phyloP scores from a whole-genome alignment of 2,113 vertebrate species.

The Lampris megalopsis region DNA sequence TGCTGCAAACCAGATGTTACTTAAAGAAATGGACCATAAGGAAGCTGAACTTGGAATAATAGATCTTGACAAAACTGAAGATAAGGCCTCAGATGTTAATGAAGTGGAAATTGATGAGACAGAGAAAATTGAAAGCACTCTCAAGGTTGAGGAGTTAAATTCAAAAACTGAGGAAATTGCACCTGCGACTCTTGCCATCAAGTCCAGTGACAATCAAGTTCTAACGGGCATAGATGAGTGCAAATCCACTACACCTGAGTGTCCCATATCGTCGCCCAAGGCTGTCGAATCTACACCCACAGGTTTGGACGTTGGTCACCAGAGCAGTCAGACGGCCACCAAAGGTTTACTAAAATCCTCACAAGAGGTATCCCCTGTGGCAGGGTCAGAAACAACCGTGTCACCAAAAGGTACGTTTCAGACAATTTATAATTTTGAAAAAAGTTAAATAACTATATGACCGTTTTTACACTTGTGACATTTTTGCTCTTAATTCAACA shows the following conservation, averaged over 20 bases:
- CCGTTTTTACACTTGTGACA: too few relatives aligned
- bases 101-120: neutral
- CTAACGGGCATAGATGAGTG: neutral
- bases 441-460: too few relatives aligned
- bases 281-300: neutral
- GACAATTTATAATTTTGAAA: too few relatives aligned
- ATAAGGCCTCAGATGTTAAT: neutral
- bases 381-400: too few relatives aligned
- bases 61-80: neutral
- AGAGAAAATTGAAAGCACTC: neutral
- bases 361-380: too few relatives aligned
- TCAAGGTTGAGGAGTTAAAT: neutral
- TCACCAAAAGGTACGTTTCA: too few relatives aligned
- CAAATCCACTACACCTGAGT: neutral
- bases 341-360: too few relatives aligned
- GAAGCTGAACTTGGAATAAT: neutral
- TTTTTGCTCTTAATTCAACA: too few relatives aligned
- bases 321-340: too few relatives aligned
- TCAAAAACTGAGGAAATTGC: neutral
- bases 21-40: neutral
- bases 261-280: neutral
- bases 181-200: neutral
- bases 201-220: neutral
- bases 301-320: neutral
- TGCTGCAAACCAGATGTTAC: too few relatives aligned